Base-by-base conservation (phyloP, 37 sponge, comb jelly and placozoan genomes). In the Haliclona indistincta region DNA sequence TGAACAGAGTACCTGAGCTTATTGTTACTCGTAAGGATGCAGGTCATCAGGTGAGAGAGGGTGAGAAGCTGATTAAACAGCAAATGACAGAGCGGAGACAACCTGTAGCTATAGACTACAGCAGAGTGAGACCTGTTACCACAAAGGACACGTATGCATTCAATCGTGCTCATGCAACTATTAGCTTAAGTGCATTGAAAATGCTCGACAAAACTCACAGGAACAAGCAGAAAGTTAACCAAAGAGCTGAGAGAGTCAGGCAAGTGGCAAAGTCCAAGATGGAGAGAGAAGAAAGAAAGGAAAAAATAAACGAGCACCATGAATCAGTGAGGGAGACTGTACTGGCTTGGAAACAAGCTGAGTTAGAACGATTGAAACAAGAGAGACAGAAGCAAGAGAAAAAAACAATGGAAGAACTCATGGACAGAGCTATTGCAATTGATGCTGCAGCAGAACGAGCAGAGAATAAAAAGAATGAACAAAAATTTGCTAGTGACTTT, bases 111-210 rank as follows among this genome's bases (percentile, higher is more conserved):
- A 71, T 44, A 20, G 55, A 43, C 30, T 26, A n/a, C 8, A n/a
- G 1, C 15, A 72, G 36, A 6, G 6, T 8, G 23, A 23, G 8
- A 8, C 37, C 56, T 38, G 23, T 40, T 10, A 56, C 68, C n/a
- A 78, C 39, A 2, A 82, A 79, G 55, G 90, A 89, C n/a, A 55
- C 79, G 6, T 23, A 74, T 1, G 42, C 53, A 19, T 89, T 89
- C 51, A 74, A 49, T 1, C 35, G 81, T 19, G 56, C 62, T 1
- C 70, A 68, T 58, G 76, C 51, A 1, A 69, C 90, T 0, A 80
- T 89, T 85, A 70, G 53, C n/a, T 52, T 84, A 4, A 75, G 81
- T 19, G 45, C 66, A 3, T 32, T 89, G 51, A 63, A 38, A 34
- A 26, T 74, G 6, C 64, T 84, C 28, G 74, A 83, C 33, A 79